These are phyloP conservation scores for Megalurothrips usitatus DNA, from an alignment of 2,888 invertebrate species.

Conservation along the genomic window DNA sequence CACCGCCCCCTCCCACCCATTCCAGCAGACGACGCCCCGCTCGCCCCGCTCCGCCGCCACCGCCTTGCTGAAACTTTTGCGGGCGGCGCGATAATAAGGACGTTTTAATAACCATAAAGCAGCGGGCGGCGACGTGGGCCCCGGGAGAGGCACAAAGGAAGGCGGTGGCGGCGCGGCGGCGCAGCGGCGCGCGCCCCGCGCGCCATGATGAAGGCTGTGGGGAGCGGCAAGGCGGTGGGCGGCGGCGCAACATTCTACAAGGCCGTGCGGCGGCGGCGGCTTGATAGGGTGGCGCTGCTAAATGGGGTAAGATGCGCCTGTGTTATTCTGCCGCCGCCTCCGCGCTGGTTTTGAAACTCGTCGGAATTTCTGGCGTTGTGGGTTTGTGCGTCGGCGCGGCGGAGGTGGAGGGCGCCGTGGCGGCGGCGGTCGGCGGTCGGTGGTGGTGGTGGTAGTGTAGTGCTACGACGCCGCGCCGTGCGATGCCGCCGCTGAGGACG, in stretches of 20 bases:
- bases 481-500: no score
- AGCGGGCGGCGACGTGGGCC: background rate
- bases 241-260: background rate
- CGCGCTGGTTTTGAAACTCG: no score
- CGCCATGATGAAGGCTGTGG: background rate
- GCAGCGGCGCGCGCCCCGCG: background rate
- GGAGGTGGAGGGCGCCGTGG: no score
- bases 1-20: background rate
- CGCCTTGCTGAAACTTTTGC: constrained; percentile 16
- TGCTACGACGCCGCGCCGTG: no score
- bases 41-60: background rate
- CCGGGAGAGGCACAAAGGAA: background rate
- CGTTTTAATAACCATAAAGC: background rate
- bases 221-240: background rate
- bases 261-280: no score
- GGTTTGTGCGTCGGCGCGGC: no score
- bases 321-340: no score
- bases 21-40: background rate
- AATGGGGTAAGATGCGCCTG: no score
- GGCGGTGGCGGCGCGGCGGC: background rate
- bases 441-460: no score
- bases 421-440: no score
- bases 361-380: no score
- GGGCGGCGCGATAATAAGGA: constrained; percentile 12
- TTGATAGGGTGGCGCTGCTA: no score